These are phyloP conservation scores for cat (Felis catus) DNA, from an alignment of 2,113 vertebrate genomes.

Conservation along the genomic window DNA sequence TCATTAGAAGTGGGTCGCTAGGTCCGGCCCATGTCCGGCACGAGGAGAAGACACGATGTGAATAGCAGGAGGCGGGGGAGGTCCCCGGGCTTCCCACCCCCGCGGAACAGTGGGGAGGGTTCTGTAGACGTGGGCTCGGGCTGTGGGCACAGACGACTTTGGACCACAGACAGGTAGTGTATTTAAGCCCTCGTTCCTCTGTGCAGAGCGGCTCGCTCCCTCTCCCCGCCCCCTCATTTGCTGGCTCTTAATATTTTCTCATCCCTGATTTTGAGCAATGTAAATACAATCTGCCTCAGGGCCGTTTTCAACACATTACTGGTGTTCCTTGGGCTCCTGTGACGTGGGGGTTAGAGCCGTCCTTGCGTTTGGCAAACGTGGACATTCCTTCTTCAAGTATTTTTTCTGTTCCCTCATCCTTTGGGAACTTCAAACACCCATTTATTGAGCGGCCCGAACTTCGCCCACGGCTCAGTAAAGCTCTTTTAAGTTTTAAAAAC, in stretches of 20 bases:
- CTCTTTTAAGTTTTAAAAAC: neutral
- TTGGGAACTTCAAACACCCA: neutral
- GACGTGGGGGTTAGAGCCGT: neutral
- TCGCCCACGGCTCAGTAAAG: accelerated
- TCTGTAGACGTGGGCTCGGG: accelerated
- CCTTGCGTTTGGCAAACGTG: neutral
- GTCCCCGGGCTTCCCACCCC: neutral
- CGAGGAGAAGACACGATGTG: neutral
- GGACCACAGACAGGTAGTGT: neutral
- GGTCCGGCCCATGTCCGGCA: neutral
- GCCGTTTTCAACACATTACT: too few relatives aligned
- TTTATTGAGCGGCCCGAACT: neutral
- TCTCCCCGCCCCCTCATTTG: neutral
- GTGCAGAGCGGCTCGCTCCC: accelerated
- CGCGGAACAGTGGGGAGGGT: accelerated
- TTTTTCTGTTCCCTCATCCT: neutral
- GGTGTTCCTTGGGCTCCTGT: neutral
- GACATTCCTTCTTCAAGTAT: neutral
- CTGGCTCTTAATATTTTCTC: neutral
- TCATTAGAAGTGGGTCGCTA: neutral
- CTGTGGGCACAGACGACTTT: too few relatives aligned
- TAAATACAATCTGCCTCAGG: neutral
- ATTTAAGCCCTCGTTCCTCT: neutral
- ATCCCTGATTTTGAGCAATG: neutral
- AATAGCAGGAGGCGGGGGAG: accelerated